These are phyloP conservation scores for Eilema griseolum DNA, from an alignment of 2,888 invertebrate genomes.

Conservation along the genomic window DNA sequence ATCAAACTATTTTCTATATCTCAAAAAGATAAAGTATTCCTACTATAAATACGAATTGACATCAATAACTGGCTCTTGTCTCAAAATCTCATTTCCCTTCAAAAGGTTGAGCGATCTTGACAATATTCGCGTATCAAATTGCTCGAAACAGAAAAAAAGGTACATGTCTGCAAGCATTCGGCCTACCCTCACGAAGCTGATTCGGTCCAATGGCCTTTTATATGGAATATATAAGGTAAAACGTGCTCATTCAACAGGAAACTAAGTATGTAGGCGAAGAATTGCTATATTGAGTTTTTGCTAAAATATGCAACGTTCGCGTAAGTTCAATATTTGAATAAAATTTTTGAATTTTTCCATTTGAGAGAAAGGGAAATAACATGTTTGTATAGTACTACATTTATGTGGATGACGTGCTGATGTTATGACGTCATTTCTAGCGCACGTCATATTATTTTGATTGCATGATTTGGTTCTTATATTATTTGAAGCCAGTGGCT, in stretches of 20 bases:
- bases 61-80: conserved; percentile 26
- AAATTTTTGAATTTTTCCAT: background rate
- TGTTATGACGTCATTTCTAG: too few relatives aligned
- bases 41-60: conserved; percentile 19
- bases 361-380: background rate
- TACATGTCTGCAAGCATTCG: conserved; percentile 29
- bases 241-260: conserved; percentile 27
- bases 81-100: conserved; percentile 33
- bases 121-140: conserved; percentile 35
- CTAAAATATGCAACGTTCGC: conserved; percentile 24
- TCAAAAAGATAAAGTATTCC: conserved; percentile 9
- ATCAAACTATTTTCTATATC: background rate
- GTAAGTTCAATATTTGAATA: conserved; percentile 13
- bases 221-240: conserved; percentile 33
- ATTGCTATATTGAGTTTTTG: conserved; percentile 27
- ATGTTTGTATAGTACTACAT: background rate
- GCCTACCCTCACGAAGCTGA: conserved; percentile 10
- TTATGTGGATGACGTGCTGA: too few relatives aligned
- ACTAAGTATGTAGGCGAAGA: conserved; percentile 26
- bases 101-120: conserved; percentile 30
- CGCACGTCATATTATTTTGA: too few relatives aligned
- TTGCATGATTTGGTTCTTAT: too few relatives aligned
- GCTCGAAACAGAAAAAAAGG: conserved; percentile 33
- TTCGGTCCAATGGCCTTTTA: conserved; percentile 28
- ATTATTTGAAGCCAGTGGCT: too few relatives aligned